phyloP scores from a whole-genome alignment of 2,113 vertebrate species.

The Tinamus guttatus region DNA sequence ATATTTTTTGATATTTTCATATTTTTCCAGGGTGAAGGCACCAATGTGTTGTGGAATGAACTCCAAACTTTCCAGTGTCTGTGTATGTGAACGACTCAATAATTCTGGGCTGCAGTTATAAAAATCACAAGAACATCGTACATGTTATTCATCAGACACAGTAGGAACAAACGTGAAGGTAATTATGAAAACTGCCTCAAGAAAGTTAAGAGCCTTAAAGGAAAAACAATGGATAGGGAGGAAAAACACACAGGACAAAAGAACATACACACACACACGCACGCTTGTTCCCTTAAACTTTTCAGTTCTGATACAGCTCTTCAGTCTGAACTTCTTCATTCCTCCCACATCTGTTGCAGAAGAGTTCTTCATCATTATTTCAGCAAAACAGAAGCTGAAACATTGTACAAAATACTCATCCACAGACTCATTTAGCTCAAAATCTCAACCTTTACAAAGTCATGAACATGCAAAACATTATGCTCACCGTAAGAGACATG shows the following conservation, averaged over 20 bases:
- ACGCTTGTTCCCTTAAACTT: background rate
- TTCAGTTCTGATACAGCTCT: background rate
- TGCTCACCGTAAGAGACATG: background rate
- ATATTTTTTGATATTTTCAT: constrained; percentile 88
- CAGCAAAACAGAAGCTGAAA: background rate
- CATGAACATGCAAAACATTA: background rate
- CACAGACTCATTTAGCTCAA: background rate
- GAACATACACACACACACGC: background rate
- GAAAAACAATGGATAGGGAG: background rate
- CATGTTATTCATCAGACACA: background rate
- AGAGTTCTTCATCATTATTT: background rate
- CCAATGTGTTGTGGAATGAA: constrained; percentile 90
- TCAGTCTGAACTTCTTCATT: background rate
- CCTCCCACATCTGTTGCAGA: background rate
- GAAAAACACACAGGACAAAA: background rate
- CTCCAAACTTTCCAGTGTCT: constrained; percentile 93
- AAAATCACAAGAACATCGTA: constrained; percentile 20
- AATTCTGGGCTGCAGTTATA: constrained; percentile 78
- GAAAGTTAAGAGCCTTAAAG: background rate
- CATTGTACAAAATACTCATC: too few relatives aligned
- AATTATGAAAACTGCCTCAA: background rate
- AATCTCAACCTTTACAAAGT: background rate
- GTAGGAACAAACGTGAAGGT: background rate
- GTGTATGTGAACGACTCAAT: constrained; percentile 88
- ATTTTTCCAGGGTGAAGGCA: constrained; percentile 89